These are phyloP conservation scores for Zaprionus taronus DNA, from an alignment of 1,140 invertebrate genomes.

Conservation along the genomic window DNA sequence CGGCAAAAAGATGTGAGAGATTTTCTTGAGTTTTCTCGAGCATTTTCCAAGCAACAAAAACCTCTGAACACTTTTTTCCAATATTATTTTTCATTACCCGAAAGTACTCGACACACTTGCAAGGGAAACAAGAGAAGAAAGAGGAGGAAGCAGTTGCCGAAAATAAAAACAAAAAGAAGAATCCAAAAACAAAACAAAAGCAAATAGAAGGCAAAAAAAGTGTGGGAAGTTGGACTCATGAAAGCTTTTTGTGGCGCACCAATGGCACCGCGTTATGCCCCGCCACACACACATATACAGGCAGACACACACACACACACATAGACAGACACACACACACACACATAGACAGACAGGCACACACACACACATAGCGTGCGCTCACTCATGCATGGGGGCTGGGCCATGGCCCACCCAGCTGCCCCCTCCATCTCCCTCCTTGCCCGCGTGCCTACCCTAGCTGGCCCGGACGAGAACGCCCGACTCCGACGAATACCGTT, in stretches of 20 bases:
- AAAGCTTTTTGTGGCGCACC: slow-evolving; percentile 85
- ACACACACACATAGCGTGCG: slow-evolving; percentile 13
- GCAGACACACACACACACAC: slow-evolving; percentile 46
- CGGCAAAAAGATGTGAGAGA: slow-evolving; percentile 47
- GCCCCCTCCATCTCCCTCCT: background rate
- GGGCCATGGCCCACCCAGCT: slow-evolving; percentile 15
- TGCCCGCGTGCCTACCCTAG: background rate
- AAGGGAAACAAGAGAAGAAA: no score
- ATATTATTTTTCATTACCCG: background rate
- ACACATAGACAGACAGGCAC: slow-evolving; percentile 15
- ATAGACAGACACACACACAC: slow-evolving; percentile 34
- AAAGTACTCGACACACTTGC: background rate
- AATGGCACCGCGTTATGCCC: slow-evolving; percentile 84
- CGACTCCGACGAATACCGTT: slow-evolving; percentile 70
- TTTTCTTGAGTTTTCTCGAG: background rate
- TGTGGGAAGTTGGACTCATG: slow-evolving; percentile 71
- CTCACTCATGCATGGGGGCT: slow-evolving; percentile 47
- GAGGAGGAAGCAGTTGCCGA: background rate
- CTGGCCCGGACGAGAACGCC: slow-evolving; percentile 28
- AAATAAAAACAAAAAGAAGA: slow-evolving; percentile 11
- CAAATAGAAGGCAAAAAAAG: slow-evolving; percentile 42
- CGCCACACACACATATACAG: slow-evolving; percentile 57
- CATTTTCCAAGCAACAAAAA: background rate
- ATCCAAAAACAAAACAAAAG: slow-evolving; percentile 45
- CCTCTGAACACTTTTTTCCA: background rate